These are phyloP conservation scores for Ondatra zibethicus DNA, from an alignment of 2,113 vertebrate genomes.

Conservation along the genomic window DNA sequence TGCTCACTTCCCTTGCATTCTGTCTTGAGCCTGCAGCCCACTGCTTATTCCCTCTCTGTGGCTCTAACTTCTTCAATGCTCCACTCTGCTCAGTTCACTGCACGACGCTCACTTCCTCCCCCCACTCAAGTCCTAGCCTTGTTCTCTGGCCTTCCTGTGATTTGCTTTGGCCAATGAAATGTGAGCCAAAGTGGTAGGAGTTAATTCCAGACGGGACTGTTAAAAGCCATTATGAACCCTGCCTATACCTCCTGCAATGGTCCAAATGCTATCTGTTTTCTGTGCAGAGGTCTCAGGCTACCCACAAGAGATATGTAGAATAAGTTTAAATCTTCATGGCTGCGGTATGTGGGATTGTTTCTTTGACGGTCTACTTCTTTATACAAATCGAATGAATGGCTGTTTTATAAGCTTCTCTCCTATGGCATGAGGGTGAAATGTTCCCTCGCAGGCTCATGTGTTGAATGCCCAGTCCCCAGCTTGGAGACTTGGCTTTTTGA, in stretches of 20 bases:
- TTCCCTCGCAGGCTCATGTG: background rate
- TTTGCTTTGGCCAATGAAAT: background rate
- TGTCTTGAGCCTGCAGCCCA: rapidly evolving
- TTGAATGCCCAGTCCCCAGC: background rate
- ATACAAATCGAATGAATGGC: background rate
- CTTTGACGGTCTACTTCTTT: background rate
- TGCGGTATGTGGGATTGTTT: background rate
- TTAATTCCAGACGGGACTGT: background rate
- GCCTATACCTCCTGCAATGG: background rate
- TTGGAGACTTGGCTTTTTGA: background rate
- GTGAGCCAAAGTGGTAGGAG: background rate
- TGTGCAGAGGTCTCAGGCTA: background rate
- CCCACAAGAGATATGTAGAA: background rate
- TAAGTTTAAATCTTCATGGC: background rate
- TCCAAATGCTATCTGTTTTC: background rate
- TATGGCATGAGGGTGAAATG: background rate
- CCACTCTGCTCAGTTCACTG: background rate
- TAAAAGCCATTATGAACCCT: background rate
- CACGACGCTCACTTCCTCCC: background rate
- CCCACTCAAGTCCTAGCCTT: background rate
- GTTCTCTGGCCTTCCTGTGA: background rate
- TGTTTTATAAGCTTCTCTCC: background rate
- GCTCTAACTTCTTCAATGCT: rapidly evolving
- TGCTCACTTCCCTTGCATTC: background rate
- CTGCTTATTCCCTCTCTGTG: rapidly evolving